These are phyloP conservation scores for Stercorarius parasiticus DNA, from an alignment of 2,113 vertebrate species.

Conservation along the genomic window DNA sequence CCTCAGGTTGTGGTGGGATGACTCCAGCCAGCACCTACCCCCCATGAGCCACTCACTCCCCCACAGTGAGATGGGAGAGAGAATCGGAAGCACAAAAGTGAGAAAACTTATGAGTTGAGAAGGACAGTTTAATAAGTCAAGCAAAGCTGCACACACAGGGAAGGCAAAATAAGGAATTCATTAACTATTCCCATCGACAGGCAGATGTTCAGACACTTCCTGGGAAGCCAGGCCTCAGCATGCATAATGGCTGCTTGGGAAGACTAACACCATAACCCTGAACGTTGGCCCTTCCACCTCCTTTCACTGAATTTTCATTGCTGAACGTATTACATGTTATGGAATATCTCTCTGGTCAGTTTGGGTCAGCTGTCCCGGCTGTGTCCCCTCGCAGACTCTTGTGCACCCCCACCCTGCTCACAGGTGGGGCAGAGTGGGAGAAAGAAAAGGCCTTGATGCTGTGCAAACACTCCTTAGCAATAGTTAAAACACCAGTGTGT, in stretches of 20 bases:
- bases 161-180: background rate
- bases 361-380: background rate
- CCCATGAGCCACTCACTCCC: background rate
- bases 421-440: background rate
- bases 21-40: background rate
- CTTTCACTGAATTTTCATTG: background rate
- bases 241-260: background rate
- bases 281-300: background rate
- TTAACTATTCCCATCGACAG: background rate
- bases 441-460: background rate
- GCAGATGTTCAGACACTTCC: background rate
- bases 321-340: background rate
- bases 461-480: background rate
- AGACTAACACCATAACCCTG: background rate
- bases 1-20: background rate
- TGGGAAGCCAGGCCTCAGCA: background rate
- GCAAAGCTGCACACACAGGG: background rate
- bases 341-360: too few relatives aligned
- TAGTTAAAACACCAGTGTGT: background rate
- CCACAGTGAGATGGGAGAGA: background rate
- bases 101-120: background rate
- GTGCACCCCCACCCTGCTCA: accelerated
- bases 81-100: background rate
- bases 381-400: background rate
- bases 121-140: background rate